A percentile compares a stretch with the other conserved stretches of the same genome.
These are phyloP conservation scores for Fukomys damarensis DNA, from an alignment of 2,113 vertebrate genomes.

Conservation along the genomic window DNA sequence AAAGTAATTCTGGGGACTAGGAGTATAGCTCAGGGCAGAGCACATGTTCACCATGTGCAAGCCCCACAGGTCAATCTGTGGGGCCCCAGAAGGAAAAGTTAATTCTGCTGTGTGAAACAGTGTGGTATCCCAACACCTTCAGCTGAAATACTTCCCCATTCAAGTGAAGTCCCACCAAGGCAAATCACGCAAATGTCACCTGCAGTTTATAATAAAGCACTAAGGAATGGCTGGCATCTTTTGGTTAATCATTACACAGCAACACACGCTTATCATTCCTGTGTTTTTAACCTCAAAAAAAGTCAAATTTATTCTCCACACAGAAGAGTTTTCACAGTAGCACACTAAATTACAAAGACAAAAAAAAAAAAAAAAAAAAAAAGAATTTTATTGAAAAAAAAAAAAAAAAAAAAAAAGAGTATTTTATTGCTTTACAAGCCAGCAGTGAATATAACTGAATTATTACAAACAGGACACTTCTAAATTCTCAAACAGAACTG, in stretches of 20 bases:
- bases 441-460: slow-evolving; percentile 60
- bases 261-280: neutral
- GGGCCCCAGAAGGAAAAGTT: neutral
- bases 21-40: neutral
- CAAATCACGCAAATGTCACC: neutral
- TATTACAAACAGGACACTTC: slow-evolving; percentile 50
- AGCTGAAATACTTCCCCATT: neutral
- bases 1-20: neutral
- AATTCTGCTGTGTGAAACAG: slow-evolving; percentile 12
- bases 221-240: neutral
- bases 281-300: neutral
- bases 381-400: too few relatives aligned
- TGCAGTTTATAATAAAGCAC: neutral
- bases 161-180: neutral
- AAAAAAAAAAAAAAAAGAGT: neutral
- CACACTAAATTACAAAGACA: slow-evolving; percentile 31
- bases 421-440: slow-evolving; percentile 77
- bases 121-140: neutral
- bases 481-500: slow-evolving; percentile 25
- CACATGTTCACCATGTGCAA: neutral
- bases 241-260: neutral
- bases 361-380: slow-evolving; percentile 38
- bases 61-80: neutral
- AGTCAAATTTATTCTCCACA: slow-evolving; percentile 3
- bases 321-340: neutral